These are phyloP conservation scores for Nymphalis c-album DNA, from an alignment of 2,888 invertebrate species.

Conservation along the genomic window DNA sequence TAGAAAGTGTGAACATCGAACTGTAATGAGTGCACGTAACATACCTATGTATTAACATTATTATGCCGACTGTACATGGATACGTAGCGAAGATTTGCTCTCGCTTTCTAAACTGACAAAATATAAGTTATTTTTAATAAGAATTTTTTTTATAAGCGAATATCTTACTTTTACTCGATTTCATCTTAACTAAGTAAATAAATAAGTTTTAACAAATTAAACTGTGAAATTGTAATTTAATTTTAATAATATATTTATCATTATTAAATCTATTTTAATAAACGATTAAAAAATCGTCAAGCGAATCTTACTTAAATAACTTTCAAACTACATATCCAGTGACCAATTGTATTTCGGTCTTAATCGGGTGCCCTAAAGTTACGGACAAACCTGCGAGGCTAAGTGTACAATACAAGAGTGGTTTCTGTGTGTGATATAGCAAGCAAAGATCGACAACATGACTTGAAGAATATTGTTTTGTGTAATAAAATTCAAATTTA, in stretches of 20 bases:
- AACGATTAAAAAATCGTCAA: not conserved
- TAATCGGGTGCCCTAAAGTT: conserved; percentile 6
- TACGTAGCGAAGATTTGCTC: not conserved
- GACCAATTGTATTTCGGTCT: not conserved
- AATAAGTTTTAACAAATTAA: not conserved
- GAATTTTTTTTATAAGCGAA: too few relatives aligned
- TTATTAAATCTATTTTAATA: too few relatives aligned
- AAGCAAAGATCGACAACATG: too few relatives aligned
- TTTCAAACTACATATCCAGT: conserved; percentile 6
- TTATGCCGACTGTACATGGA: conserved; percentile 10
- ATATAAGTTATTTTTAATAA: too few relatives aligned
- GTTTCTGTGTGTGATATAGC: too few relatives aligned
- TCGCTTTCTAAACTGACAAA: not conserved
- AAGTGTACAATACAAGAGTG: not conserved
- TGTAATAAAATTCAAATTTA: too few relatives aligned
- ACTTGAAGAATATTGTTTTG: too few relatives aligned
- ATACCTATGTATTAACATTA: conserved; percentile 11
- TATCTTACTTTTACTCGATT: not conserved
- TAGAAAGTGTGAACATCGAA: conserved; percentile 24
- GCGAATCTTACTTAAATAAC: not conserved
- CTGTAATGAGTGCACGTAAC: conserved; percentile 28
- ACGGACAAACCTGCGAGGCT: not conserved
- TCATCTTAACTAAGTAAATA: not conserved
- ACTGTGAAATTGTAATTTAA: not conserved
- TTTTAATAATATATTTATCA: not conserved